phyloP scores from a whole-genome alignment of 1,140 invertebrate species.

The Leptinotarsa texana region DNA sequence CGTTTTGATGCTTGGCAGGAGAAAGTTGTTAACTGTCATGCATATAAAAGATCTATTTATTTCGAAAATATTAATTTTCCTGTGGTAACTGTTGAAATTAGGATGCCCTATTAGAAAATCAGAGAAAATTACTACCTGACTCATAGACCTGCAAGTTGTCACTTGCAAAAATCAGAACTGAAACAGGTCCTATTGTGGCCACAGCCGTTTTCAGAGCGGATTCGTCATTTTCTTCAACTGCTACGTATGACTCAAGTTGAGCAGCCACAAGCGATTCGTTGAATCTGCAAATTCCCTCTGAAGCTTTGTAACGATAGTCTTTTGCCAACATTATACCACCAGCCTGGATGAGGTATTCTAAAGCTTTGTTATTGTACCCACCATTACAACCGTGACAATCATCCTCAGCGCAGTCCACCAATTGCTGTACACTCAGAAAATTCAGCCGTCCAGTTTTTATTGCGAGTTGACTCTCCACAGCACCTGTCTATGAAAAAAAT shows the following conservation, averaged over 20 bases:
- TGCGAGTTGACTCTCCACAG: slow-evolving; percentile 11
- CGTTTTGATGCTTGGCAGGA: too few species aligned
- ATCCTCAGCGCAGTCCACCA: slow-evolving; percentile 22
- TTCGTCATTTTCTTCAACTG: slow-evolving; percentile 68
- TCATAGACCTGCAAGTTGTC: slow-evolving; percentile 73
- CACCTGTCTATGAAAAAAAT: slow-evolving; percentile 16
- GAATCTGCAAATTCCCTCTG: slow-evolving; percentile 66
- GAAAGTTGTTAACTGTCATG: too few species aligned
- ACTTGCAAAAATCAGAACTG: slow-evolving; percentile 77
- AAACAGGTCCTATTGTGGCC: slow-evolving; percentile 77
- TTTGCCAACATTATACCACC: slow-evolving; percentile 86
- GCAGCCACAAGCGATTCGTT: slow-evolving; percentile 73
- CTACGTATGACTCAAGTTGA: slow-evolving; percentile 72
- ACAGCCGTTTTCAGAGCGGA: slow-evolving; percentile 71
- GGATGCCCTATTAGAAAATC: not conserved
- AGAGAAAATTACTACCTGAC: slow-evolving; percentile 62
- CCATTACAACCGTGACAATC: slow-evolving; percentile 81
- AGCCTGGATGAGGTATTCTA: slow-evolving; percentile 82
- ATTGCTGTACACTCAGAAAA: slow-evolving; percentile 28
- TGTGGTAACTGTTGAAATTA: too few species aligned
- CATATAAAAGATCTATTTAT: too few species aligned
- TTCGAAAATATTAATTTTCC: too few species aligned
- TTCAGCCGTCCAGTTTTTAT: slow-evolving; percentile 9
- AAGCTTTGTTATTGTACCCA: slow-evolving; percentile 90
- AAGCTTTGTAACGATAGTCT: slow-evolving; percentile 83